Evolutionary conservation across 1,140 invertebrate species (phyloP), one percentile per base, ranked within the genome.

Genomic region (Phocides pigmalion): DNA sequence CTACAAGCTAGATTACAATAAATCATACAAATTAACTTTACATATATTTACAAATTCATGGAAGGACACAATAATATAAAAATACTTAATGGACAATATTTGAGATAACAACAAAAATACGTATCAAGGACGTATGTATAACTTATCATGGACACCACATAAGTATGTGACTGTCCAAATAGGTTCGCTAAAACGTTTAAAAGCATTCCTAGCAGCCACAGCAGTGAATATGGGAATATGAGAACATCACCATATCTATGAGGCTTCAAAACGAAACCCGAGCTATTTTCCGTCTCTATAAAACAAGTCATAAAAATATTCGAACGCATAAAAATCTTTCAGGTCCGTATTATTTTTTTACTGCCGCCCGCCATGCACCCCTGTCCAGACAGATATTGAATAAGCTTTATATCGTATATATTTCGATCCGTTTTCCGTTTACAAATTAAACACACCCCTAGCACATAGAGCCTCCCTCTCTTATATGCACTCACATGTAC

Each of bases 401-500:
- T 78, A 81, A 83, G 70, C 77, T 76, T 54, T 67, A 72, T 54
- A 80, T 76, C 68, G 68, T 77, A 77, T 81, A 81, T 79, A 72
- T 76, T 78, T 81, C 76, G 77, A 84, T 83, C 74, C 70, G 72
- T 72, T 75, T 74, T 76, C 71, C 81, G 84, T 87, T 83, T 82
- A 84, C 85, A 88, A 88, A 88, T 88, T 88, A 88, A 88, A 86
- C 78, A 84, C 73, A 75, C 77, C 69, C 75, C 66, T 66, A 68
- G 68, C 47, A 74, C 73, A 76, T 62, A 70, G 62, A 15, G 44
- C 68, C 70, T 72, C 65, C 68, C 70, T 70, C 73, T n/a, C n/a
- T n/a, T n/a, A n/a, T n/a, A 56, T 72, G 66, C 70, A 71, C 64
- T 70, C 68, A 56, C 61, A 71, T 8, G 9, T 76, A 75, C 70